phyloP scores from a whole-genome alignment of 1,140 invertebrate genomes.

The Brachionus asplanchnoidis region DNA sequence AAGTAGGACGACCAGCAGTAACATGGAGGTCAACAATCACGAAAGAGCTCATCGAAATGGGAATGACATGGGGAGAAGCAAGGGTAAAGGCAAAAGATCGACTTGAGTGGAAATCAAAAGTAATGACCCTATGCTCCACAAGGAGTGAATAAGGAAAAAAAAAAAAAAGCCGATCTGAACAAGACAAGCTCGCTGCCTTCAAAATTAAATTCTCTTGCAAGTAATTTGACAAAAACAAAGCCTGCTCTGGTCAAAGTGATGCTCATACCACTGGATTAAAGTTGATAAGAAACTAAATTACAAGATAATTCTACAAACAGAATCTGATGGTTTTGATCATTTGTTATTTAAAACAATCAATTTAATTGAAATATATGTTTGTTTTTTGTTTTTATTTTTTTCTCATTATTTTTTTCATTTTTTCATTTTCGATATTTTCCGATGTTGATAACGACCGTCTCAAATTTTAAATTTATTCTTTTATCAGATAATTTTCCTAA shows the following conservation, averaged over 20 bases:
- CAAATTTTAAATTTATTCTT: not conserved
- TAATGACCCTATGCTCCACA: no score
- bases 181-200: not conserved
- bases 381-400: not conserved
- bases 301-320: not conserved
- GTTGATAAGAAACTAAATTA: no score
- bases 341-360: not conserved
- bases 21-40: no score
- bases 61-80: no score
- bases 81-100: no score
- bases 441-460: not conserved
- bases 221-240: not conserved
- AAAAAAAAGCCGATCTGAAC: not conserved
- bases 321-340: not conserved
- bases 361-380: constrained; percentile 13
- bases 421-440: not conserved
- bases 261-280: not conserved
- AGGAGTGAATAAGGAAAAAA: no score
- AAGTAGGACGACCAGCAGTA: no score
- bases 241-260: not conserved
- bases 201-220: not conserved
- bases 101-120: no score
- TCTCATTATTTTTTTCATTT: no score
- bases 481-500: not conserved
- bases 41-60: no score